Evolutionary conservation across 2,888 invertebrate species (phyloP).

Genomic region (Nemoura dubitans): DNA sequence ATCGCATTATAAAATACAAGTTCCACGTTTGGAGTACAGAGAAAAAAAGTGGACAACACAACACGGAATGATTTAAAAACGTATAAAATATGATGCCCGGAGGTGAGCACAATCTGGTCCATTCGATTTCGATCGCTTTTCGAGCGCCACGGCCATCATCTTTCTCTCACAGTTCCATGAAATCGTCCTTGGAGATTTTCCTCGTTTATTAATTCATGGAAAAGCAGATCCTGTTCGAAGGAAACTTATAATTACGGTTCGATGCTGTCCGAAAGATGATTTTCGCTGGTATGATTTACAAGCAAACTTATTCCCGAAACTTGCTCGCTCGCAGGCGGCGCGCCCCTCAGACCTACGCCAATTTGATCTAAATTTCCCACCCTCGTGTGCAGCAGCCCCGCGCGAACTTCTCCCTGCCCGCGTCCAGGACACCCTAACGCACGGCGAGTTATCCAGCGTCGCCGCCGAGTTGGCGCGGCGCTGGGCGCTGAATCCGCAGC

Average conservation of each 20-base stretch:
- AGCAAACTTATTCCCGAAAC: slow-evolving; percentile 2
- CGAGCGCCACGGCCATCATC: neutral
- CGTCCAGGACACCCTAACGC: neutral
- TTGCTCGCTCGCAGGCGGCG: neutral
- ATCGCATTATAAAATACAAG: slow-evolving; percentile 32
- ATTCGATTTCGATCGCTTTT: neutral
- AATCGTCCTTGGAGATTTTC: neutral
- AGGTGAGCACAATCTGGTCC: neutral
- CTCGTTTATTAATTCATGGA: neutral
- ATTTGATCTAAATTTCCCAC: neutral
- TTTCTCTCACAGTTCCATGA: neutral
- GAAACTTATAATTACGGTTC: slow-evolving; percentile 7
- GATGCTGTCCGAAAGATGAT: slow-evolving; percentile 12
- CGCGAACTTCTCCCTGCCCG: neutral
- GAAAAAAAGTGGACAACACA: neutral
- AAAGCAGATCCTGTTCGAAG: neutral
- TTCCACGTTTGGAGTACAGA: slow-evolving; percentile 1
- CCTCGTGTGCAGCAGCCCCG: neutral
- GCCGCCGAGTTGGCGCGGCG: neutral
- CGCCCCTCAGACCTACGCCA: neutral
- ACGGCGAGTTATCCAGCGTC: neutral
- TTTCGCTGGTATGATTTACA: neutral
- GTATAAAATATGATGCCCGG: neutral
- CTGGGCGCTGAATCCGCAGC: neutral
- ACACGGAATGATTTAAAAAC: neutral